Evolutionary conservation across 2,113 vertebrate species (phyloP), one percentile per base, ranked within the genome.

Genomic region (Trinectes maculatus): DNA sequence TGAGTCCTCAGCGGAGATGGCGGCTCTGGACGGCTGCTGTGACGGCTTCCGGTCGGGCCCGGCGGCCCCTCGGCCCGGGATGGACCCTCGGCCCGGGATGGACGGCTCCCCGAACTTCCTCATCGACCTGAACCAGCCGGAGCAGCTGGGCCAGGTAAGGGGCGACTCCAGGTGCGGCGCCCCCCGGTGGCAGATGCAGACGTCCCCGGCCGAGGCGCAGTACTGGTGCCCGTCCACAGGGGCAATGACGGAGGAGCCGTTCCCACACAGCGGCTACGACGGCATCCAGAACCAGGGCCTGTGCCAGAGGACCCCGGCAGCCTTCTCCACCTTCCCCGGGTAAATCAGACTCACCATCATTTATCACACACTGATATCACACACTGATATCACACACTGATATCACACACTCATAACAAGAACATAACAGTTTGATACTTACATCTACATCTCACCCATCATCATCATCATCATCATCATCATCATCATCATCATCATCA

Each of bases 181-280:
- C 15, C 24, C 73, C 4, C 84, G 85, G 12, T 91, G 90, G 89
- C 62, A 80, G 29, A 56, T 78, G 42, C 89, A 85, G 33, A 47
- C 63, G 9, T 54, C 74, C 7, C 43, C 69, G 0, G 24, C 78
- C 3, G 81, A 90, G n/a, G 10, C 79, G 4, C 87, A 86, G 29
- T 85, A 81, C 61, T 92, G 92, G 93, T 84, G 82, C 40, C 92
- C 87, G 57, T 36, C 87, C 9, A 1, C 71, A 2, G 81, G 64
- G 9, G 15, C n/a, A n/a, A n/a, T 40, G 25, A 11, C 52, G 9
- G 80, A 91, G 16, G 89, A 90, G n/a, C 73, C 64, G 1, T 86
- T 82, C 29, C 26, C 69, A 3, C 68, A 78, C 8, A 24, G 53
- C 29, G 48, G 65, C 31, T 92, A 87, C 40, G 84, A 85, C 1